phyloP scores from a whole-genome alignment of 1,140 invertebrate species.

The Ostrea denselamellosa region DNA sequence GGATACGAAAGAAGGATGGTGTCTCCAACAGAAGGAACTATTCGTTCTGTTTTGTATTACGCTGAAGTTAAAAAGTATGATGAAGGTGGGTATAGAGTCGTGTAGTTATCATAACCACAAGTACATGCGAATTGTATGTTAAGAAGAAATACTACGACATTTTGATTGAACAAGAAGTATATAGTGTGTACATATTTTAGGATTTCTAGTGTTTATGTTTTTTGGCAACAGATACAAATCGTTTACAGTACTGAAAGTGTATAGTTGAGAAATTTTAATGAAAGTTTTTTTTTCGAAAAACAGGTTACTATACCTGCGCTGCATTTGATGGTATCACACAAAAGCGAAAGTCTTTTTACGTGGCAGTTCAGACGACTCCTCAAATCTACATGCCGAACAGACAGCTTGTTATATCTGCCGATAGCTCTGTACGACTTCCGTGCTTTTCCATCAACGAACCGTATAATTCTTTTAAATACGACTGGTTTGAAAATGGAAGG shows the following conservation, averaged over 20 bases:
- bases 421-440: conserved; percentile 52
- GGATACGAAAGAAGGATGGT: conserved; percentile 2
- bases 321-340: conserved; percentile 51
- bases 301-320: conserved; percentile 64
- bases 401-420: conserved; percentile 44
- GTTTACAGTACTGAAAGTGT: no score
- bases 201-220: no score
- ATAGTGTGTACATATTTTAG: no score
- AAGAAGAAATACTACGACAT: no score
- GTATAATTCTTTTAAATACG: conserved; percentile 59
- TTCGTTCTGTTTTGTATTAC: conserved; percentile 46
- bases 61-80: conserved; percentile 51
- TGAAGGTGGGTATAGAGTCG: conserved; percentile 36
- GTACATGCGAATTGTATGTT: no score
- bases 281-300: neutral
- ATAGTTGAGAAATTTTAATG: neutral
- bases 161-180: no score
- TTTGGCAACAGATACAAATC: no score
- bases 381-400: conserved; percentile 62
- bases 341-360: conserved; percentile 53
- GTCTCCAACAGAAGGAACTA: conserved; percentile 45
- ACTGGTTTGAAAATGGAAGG: conserved; percentile 57
- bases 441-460: conserved; percentile 66
- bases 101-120: neutral
- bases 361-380: conserved; percentile 62